Percentiles rank a stretch among this genome's conserved stretches.
Conservation (phyloP, 2,113 vertebrate genomes). For the Parus major region DNA sequence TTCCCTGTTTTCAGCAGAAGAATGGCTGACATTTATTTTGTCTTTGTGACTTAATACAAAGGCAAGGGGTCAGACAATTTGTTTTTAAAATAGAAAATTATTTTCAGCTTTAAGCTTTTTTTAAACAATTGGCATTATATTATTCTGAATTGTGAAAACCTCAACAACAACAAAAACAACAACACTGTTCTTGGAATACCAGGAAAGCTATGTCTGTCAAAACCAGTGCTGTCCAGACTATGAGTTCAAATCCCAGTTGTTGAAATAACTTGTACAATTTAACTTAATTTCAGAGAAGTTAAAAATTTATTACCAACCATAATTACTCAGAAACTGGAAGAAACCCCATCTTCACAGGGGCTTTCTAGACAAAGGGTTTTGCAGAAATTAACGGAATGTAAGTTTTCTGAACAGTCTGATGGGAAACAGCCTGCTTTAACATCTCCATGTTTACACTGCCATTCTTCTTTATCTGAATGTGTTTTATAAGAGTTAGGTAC, state of each 20-base stretch:
- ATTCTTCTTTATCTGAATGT: not conserved
- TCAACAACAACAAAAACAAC: not conserved
- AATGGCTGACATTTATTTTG: not conserved
- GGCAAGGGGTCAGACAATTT: not conserved
- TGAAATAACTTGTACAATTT: not conserved
- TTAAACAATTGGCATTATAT: not conserved
- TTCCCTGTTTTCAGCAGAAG: not conserved
- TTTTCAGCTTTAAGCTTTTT: conserved; percentile 6
- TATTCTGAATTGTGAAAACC: not conserved
- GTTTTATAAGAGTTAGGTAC: not conserved
- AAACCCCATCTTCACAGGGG: accelerated
- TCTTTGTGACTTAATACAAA: not conserved
- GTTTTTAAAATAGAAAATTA: not conserved
- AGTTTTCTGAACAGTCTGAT: not conserved
- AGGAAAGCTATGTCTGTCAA: not conserved
- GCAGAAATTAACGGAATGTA: not conserved
- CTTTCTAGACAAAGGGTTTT: not conserved
- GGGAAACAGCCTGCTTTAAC: not conserved
- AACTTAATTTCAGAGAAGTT: not conserved
- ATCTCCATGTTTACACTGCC: not conserved
- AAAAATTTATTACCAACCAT: not conserved
- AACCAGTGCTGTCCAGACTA: not conserved
- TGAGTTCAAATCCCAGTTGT: not conserved
- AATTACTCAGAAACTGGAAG: not conserved
- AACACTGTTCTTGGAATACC: not conserved